phyloP scores from a whole-genome alignment of 2,113 vertebrate genomes.

The Danionella cerebrum region DNA sequence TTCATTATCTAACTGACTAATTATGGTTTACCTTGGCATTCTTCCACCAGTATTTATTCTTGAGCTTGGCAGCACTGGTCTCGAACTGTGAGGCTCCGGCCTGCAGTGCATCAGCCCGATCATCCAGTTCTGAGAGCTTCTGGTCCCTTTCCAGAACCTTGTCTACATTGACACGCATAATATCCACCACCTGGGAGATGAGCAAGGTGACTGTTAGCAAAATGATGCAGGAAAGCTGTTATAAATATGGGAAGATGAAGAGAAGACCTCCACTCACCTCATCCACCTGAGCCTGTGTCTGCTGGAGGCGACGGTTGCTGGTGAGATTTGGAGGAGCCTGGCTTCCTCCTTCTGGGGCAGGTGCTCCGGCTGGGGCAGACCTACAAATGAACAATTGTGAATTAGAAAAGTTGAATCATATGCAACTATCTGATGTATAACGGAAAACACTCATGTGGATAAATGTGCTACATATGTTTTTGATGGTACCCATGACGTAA shows the following conservation, averaged over 20 bases:
- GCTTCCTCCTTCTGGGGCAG: slow-evolving; percentile 65
- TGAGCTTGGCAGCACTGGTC: slow-evolving; percentile 89
- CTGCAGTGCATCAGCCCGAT: slow-evolving; percentile 71
- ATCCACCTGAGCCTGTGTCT: slow-evolving; percentile 85
- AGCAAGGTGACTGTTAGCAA: background rate
- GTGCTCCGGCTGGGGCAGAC: slow-evolving; percentile 76
- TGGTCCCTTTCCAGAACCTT: slow-evolving; percentile 95
- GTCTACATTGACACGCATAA: slow-evolving; percentile 97
- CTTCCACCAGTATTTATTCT: slow-evolving; percentile 96
- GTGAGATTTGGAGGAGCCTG: slow-evolving; percentile 68
- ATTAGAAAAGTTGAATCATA: too few species aligned
- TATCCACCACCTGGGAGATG: slow-evolving; percentile 80
- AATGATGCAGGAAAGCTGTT: background rate
- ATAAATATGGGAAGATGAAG: background rate
- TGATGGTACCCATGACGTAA: too few species aligned
- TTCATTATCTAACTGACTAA: background rate
- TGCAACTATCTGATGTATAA: too few species aligned
- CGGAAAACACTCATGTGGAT: too few species aligned
- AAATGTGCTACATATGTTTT: too few species aligned
- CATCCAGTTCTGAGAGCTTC: slow-evolving; percentile 86
- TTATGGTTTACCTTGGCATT: slow-evolving; percentile 79
- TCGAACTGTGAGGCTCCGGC: slow-evolving; percentile 91
- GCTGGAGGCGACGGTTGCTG: slow-evolving; percentile 84
- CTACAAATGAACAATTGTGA: slow-evolving; percentile 48
- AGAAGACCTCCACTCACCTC: slow-evolving; percentile 63